Percentiles rank a stretch among this genome's conserved stretches.
Conservation (phyloP, 2,888 invertebrate genomes). For the Zonitis immaculata region DNA sequence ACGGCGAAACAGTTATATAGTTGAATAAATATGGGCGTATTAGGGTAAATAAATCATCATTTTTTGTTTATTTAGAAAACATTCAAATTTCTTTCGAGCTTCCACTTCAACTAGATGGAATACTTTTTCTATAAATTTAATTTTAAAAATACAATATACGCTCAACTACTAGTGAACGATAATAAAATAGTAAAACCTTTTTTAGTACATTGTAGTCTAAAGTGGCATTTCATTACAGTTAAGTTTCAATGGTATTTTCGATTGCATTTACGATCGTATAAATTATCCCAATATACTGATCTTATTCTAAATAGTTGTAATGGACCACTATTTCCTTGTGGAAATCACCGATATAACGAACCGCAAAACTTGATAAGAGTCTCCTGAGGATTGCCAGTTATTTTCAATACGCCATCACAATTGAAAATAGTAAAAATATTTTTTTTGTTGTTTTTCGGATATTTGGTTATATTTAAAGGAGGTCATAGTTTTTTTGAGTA, state of each 20-base stretch:
- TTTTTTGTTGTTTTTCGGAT: no score
- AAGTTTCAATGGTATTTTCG: constrained; percentile 22
- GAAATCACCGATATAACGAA: not conserved
- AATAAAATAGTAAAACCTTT: constrained; percentile 30
- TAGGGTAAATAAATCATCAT: no score
- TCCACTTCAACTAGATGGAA: no score
- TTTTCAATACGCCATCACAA: constrained; percentile 5
- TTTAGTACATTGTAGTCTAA: constrained; percentile 33
- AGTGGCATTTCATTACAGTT: constrained; percentile 30
- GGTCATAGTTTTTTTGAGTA: constrained; percentile 3
- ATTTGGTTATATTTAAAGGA: no score
- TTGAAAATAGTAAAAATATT: no score
- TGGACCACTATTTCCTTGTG: not conserved
- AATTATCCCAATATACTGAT: not conserved
- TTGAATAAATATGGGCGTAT: no score
- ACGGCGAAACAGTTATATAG: no score
- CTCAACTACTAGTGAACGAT: no score
- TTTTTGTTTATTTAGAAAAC: no score
- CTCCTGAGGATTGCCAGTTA: not conserved
- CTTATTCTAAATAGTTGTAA: not conserved
- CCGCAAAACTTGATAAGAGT: not conserved
- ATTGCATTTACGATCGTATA: constrained; percentile 28
- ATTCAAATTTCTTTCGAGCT: no score
- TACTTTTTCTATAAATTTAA: no score
- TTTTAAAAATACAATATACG: no score